Conservation (phyloP, 2,797 vertebrate genomes). For the Rhinoraja longicauda region DNA sequence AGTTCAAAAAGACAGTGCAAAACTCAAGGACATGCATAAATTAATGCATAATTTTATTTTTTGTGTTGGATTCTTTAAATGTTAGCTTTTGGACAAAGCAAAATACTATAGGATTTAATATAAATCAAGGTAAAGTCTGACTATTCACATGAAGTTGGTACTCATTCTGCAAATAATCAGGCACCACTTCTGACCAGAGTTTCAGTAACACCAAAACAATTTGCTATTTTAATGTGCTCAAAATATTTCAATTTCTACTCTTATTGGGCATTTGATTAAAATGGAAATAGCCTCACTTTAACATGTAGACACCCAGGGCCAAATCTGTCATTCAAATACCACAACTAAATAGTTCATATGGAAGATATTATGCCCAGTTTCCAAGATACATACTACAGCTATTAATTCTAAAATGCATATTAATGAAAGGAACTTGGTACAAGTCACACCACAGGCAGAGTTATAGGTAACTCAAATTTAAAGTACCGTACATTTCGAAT, state of each 20-base stretch:
- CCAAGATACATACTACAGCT: background rate
- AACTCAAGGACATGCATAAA: background rate
- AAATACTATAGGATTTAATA: background rate
- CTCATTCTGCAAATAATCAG: background rate
- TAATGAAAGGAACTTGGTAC: background rate
- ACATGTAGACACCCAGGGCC: too few species aligned
- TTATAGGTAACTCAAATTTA: background rate
- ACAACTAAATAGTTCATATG: background rate
- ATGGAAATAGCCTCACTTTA: background rate
- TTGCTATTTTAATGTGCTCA: background rate
- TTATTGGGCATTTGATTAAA: background rate
- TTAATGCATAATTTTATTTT: background rate
- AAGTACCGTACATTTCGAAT: too few species aligned
- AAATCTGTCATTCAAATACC: background rate
- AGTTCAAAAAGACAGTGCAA: background rate
- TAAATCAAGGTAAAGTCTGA: background rate
- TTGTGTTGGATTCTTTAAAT: too few species aligned
- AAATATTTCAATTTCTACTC: background rate
- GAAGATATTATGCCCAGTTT: background rate
- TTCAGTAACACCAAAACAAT: background rate
- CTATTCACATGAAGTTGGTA: background rate
- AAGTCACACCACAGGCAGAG: background rate
- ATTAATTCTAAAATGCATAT: background rate
- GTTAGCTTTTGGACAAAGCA: background rate
- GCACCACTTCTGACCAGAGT: background rate